These are phyloP conservation scores for Adineta ricciae DNA, from an alignment of 2,888 invertebrate genomes.

Conservation along the genomic window DNA sequence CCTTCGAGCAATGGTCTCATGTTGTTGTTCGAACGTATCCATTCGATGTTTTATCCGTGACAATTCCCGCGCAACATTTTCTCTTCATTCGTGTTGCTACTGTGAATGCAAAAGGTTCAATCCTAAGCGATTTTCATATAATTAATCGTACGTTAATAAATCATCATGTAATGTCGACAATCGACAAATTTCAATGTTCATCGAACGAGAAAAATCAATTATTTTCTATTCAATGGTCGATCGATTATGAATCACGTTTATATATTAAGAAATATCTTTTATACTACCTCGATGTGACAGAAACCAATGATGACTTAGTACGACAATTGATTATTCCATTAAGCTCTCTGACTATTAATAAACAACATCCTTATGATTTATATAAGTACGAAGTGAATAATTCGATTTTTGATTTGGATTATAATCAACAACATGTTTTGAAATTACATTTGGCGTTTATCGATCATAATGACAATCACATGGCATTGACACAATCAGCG, in stretches of 20 bases:
- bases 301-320: background rate
- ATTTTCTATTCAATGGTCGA: background rate
- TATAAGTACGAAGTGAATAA: background rate
- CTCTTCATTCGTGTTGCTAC: background rate
- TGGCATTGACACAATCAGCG: background rate
- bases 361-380: background rate
- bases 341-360: background rate
- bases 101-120: conserved; percentile 18
- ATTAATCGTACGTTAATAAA: background rate
- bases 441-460: background rate
- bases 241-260: conserved; percentile 2
- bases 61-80: background rate
- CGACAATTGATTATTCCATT: background rate
- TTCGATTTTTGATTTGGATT: background rate
- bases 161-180: background rate
- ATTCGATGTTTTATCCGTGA: background rate
- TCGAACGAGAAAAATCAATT: background rate
- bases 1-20: background rate
- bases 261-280: background rate
- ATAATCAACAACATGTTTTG: background rate
- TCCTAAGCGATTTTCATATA: background rate
- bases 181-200: conserved; percentile 11
- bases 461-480: background rate
- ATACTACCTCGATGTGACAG: background rate
- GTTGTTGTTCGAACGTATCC: background rate